These are phyloP conservation scores for Tubulanus polymorphus DNA, from an alignment of 2,888 invertebrate genomes.

Conservation along the genomic window DNA sequence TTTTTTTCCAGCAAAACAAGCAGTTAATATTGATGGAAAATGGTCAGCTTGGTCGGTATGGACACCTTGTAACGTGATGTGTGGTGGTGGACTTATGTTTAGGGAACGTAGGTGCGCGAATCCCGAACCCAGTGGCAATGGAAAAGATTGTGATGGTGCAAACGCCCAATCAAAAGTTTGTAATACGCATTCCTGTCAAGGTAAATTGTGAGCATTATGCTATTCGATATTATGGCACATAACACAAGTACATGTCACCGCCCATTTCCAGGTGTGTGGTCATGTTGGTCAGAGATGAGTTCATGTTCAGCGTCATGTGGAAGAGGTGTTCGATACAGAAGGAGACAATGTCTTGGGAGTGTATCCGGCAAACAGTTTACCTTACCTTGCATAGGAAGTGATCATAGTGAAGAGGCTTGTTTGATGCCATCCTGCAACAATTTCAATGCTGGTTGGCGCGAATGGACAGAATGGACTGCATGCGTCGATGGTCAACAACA, in stretches of 20 bases:
- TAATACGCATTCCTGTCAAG: constrained; percentile 69
- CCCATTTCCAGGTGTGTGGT: constrained; percentile 55
- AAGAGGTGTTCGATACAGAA: constrained; percentile 65
- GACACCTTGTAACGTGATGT: constrained; percentile 65
- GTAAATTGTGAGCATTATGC: no score
- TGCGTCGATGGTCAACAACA: constrained; percentile 21
- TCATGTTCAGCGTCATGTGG: constrained; percentile 74
- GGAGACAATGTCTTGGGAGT: constrained; percentile 62
- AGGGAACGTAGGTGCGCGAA: constrained; percentile 56
- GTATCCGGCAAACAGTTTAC: constrained; percentile 24
- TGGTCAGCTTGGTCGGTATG: constrained; percentile 66
- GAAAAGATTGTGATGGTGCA: constrained; percentile 58
- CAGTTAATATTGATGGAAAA: constrained; percentile 32
- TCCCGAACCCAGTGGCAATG: constrained; percentile 42
- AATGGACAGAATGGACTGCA: constrained; percentile 23
- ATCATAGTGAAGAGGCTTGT: constrained; percentile 24
- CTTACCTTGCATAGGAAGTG: constrained; percentile 27
- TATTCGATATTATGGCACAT: no score
- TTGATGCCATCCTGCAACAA: constrained; percentile 24
- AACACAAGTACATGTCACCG: neutral
- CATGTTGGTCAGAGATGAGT: constrained; percentile 82
- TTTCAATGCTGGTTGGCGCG: constrained; percentile 14
- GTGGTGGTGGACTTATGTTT: constrained; percentile 70
- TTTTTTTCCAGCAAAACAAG: neutral
- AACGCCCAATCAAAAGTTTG: constrained; percentile 66